phyloP scores from a whole-genome alignment of 1,140 invertebrate species.

The Onthophagus taurus region DNA sequence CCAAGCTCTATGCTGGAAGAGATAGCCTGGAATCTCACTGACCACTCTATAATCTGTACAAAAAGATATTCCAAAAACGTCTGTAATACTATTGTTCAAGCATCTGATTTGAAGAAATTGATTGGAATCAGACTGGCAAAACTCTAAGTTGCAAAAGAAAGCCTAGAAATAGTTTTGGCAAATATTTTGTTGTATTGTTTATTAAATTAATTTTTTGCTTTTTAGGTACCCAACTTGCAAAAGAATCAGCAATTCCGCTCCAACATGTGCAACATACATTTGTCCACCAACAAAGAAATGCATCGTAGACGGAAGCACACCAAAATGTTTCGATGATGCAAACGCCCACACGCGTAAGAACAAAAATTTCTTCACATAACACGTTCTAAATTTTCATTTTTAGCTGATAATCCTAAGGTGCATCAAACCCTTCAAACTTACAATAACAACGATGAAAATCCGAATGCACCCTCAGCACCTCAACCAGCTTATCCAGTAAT shows the following conservation, averaged over 20 bases:
- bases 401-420: slow-evolving; percentile 5
- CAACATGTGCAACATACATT: slow-evolving; percentile 16
- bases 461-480: slow-evolving; percentile 1
- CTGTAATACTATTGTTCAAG: too few relatives aligned
- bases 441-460: slow-evolving; percentile 4
- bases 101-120: too few relatives aligned
- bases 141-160: too few relatives aligned
- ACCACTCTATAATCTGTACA: too few relatives aligned
- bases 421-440: slow-evolving; percentile 1
- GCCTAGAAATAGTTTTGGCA: too few relatives aligned
- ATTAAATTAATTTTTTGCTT: neutral
- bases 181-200: too few relatives aligned
- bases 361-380: neutral
- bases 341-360: slow-evolving; percentile 5
- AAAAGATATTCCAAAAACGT: too few relatives aligned
- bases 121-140: too few relatives aligned
- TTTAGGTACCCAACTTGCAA: slow-evolving; percentile 24
- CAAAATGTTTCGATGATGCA: slow-evolving; percentile 21
- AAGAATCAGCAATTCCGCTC: slow-evolving; percentile 8
- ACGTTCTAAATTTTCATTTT: neutral
- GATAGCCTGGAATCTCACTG: too few relatives aligned
- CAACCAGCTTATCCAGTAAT: neutral
- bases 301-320: slow-evolving; percentile 17
- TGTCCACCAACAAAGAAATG: slow-evolving; percentile 23
- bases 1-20: too few relatives aligned